phyloP scores from a whole-genome alignment of 1,140 invertebrate genomes.

The Tribolium madens region DNA sequence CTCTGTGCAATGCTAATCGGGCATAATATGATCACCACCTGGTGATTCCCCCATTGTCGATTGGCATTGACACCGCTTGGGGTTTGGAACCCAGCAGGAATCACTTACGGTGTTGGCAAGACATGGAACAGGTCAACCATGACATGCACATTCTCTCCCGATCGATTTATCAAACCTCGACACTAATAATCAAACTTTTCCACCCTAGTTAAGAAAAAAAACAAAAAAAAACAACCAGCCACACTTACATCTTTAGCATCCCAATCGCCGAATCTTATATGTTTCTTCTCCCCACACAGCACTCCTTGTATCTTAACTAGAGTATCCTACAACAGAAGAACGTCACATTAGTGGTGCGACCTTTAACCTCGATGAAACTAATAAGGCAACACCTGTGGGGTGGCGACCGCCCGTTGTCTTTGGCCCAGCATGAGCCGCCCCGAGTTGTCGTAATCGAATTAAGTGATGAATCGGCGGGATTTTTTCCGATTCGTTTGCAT shows the following conservation, averaged over 20 bases:
- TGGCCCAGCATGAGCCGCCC: constrained; percentile 42
- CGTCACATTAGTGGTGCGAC: constrained; percentile 2
- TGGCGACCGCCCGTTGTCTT: constrained; percentile 37
- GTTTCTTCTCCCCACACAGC: constrained; percentile 91
- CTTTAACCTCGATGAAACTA: constrained; percentile 48
- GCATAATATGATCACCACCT: constrained; percentile 54
- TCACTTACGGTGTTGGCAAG: constrained; percentile 40
- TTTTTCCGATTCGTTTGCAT: background rate
- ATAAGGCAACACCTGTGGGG: constrained; percentile 54
- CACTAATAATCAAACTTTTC: background rate
- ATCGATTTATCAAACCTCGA: constrained; percentile 46
- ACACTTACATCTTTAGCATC: constrained; percentile 89
- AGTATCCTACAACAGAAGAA: constrained; percentile 60
- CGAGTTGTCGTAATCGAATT: constrained; percentile 38
- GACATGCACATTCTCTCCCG: constrained; percentile 26
- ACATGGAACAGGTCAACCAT: constrained; percentile 44
- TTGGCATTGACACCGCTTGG: constrained; percentile 34
- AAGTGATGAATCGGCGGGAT: constrained; percentile 28
- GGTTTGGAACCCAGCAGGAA: constrained; percentile 19
- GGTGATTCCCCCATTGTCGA: constrained; percentile 38
- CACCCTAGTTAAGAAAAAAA: constrained; percentile 22
- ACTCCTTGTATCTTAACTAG: constrained; percentile 85
- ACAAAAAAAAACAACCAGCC: constrained; percentile 44
- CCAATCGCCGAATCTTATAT: constrained; percentile 94
- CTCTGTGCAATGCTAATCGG: constrained; percentile 50